Conservation (phyloP, 2,113 vertebrate genomes). For the Onychostoma macrolepis region DNA sequence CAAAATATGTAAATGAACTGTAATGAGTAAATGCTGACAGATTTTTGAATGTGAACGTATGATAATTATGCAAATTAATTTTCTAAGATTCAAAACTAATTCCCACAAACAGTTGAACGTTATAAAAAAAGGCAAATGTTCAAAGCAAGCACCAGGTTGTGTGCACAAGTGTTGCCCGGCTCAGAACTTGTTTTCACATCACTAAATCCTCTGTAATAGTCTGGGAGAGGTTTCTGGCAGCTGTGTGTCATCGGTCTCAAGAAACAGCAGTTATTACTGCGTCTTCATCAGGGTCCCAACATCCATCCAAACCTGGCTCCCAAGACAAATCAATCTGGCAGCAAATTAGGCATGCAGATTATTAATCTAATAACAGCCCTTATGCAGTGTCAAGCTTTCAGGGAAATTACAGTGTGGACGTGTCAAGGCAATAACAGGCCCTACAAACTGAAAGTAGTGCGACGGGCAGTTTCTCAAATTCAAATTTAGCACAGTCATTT, state of each 20-base stretch:
- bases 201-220: conserved; percentile 33
- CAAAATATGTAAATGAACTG: not conserved
- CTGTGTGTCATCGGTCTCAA: conserved; percentile 28
- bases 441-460: conserved; percentile 1
- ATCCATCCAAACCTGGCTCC: conserved; percentile 31
- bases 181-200: conserved; percentile 25
- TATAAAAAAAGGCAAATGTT: not conserved
- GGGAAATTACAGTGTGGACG: conserved; percentile 42
- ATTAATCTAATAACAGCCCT: conserved; percentile 51
- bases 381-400: conserved; percentile 36
- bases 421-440: conserved; percentile 7
- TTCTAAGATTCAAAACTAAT: not conserved
- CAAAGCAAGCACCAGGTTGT: not conserved
- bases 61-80: not conserved
- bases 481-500: conserved; percentile 3
- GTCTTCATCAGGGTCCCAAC: conserved; percentile 38
- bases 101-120: not conserved
- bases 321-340: conserved; percentile 50
- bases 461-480: not conserved
- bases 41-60: not conserved
- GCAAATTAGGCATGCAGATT: conserved; percentile 50
- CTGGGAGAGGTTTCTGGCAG: conserved; percentile 42
- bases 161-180: not conserved
- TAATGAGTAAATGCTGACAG: not conserved
- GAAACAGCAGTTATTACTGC: conserved; percentile 39